Percentiles rank a stretch among this genome's conserved stretches.
These are phyloP conservation scores for Sycophila texana DNA, from an alignment of 2,888 invertebrate species.

Conservation along the genomic window DNA sequence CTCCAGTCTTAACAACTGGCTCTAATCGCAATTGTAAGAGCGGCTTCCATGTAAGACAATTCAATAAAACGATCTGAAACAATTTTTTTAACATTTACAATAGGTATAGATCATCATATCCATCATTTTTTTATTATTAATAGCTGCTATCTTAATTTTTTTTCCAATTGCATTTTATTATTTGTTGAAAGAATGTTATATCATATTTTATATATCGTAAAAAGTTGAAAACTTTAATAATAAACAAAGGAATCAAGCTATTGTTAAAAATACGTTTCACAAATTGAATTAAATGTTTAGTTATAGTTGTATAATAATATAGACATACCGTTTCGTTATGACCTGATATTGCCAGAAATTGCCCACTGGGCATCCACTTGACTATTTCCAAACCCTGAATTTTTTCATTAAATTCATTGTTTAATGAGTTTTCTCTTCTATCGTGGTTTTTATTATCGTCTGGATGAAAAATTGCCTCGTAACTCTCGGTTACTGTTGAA, in stretches of 20 bases:
- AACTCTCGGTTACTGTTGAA: conserved; percentile 66
- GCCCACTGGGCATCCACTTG: conserved; percentile 70
- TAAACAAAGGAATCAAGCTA: too few relatives aligned
- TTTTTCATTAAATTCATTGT: conserved; percentile 52
- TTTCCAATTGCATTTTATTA: too few relatives aligned
- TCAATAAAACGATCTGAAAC: conserved; percentile 68
- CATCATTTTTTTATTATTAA: too few relatives aligned
- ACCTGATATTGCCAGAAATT: conserved; percentile 70
- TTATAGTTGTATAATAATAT: too few relatives aligned
- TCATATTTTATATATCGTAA: too few relatives aligned
- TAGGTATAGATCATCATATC: too few relatives aligned
- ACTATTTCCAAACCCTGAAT: conserved; percentile 69
- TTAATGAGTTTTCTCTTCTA: conserved; percentile 10
- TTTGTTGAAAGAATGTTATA: too few relatives aligned
- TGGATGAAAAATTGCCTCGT: conserved; percentile 67
- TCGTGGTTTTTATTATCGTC: conserved; percentile 51
- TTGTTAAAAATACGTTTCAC: too few relatives aligned
- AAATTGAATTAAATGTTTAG: too few relatives aligned
- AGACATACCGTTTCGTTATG: conserved; percentile 69
- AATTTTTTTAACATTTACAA: conserved; percentile 21
- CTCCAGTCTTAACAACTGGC: conserved; percentile 67
- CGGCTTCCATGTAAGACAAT: conserved; percentile 71
- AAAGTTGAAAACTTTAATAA: too few relatives aligned
- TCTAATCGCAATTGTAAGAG: conserved; percentile 66
- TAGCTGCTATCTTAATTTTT: too few relatives aligned